Percentiles rank a stretch among this genome's conserved stretches.
Evolutionary conservation across 2,797 vertebrate genomes (phyloP).

Genomic region (Argya squamiceps): DNA sequence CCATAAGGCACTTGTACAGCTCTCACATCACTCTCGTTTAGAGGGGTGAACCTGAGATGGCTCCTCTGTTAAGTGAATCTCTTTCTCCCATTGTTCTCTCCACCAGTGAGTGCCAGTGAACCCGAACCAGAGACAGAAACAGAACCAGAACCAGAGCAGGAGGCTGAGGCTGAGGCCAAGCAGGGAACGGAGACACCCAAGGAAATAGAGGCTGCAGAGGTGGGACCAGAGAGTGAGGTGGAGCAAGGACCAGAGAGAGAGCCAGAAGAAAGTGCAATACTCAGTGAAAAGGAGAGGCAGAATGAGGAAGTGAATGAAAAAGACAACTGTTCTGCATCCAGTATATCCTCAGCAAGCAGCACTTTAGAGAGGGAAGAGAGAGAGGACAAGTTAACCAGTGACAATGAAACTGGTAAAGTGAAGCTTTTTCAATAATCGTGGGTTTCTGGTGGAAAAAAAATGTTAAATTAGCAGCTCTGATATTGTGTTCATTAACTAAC

Average conservation of each 20-base stretch:
- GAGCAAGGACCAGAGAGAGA: slow-evolving; percentile 82
- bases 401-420: slow-evolving; percentile 85
- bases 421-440: slow-evolving; percentile 37
- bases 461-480: neutral
- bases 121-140: slow-evolving; percentile 75
- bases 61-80: slow-evolving; percentile 50
- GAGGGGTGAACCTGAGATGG: neutral
- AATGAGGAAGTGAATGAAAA: slow-evolving; percentile 98
- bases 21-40: neutral
- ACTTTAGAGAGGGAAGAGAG: slow-evolving; percentile 95
- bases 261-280: slow-evolving; percentile 82
- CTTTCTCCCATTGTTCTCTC: slow-evolving; percentile 72
- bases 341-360: slow-evolving; percentile 96
- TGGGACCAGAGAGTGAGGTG: slow-evolving; percentile 78
- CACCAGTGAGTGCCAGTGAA: slow-evolving; percentile 75
- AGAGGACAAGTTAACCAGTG: slow-evolving; percentile 86
- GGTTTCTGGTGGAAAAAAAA: slow-evolving; percentile 23
- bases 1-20: neutral
- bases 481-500: neutral
- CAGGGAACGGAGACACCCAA: slow-evolving; percentile 64
- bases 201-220: slow-evolving; percentile 68
- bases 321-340: slow-evolving; percentile 97
- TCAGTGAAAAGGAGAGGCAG: slow-evolving; percentile 97
- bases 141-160: slow-evolving; percentile 65
- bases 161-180: slow-evolving; percentile 64